phyloP scores from a whole-genome alignment of 1,140 invertebrate genomes.

The Helicoverpa zea region DNA sequence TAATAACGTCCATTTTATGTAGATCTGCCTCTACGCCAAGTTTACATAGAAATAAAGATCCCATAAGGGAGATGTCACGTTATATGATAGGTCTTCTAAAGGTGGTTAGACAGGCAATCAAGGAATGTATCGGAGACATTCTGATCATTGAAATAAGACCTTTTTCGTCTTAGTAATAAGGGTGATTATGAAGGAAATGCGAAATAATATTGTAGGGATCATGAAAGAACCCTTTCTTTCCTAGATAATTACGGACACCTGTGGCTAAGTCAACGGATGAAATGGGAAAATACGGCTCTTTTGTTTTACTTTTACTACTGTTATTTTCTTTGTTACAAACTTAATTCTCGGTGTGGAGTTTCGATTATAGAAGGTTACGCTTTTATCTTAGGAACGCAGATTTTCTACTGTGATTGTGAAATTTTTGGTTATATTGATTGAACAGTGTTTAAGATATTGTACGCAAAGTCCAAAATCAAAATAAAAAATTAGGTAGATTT shows the following conservation, averaged over 20 bases:
- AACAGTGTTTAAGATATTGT: too few species aligned
- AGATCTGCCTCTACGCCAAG: slow-evolving; percentile 48
- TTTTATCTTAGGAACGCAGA: not conserved
- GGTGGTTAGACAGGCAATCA: slow-evolving; percentile 7
- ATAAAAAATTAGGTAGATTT: too few species aligned
- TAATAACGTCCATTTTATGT: slow-evolving; percentile 54
- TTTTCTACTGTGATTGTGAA: too few species aligned
- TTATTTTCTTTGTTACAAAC: slow-evolving; percentile 15
- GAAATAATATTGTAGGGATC: slow-evolving; percentile 57
- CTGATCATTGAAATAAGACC: slow-evolving; percentile 30
- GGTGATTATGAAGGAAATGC: slow-evolving; percentile 54
- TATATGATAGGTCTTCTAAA: not conserved
- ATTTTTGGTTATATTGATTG: too few species aligned
- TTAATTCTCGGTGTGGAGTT: not conserved
- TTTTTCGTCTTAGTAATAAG: slow-evolving; percentile 9
- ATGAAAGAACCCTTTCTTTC: slow-evolving; percentile 57
- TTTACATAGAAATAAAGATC: slow-evolving; percentile 18
- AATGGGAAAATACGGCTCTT: slow-evolving; percentile 39
- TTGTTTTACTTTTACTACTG: slow-evolving; percentile 42
- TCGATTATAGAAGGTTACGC: not conserved
- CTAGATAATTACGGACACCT: slow-evolving; percentile 65
- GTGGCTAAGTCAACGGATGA: slow-evolving; percentile 50
- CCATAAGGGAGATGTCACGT: not conserved
- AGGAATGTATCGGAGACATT: not conserved
- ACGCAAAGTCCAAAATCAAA: too few species aligned